These are phyloP conservation scores for Phaenicophaeus curvirostris DNA, from an alignment of 2,797 vertebrate genomes.

Conservation along the genomic window DNA sequence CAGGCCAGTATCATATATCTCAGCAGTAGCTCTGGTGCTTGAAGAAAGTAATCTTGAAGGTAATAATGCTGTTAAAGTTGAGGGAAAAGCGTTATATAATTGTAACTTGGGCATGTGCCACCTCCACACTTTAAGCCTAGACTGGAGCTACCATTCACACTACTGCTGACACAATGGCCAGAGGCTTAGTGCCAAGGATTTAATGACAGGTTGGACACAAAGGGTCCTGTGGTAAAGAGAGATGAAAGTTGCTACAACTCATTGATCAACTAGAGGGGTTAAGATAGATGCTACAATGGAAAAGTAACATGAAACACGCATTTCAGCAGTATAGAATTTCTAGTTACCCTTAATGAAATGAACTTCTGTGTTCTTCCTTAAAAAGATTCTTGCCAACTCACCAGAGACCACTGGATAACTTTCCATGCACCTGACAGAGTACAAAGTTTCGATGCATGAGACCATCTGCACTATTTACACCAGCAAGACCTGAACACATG, in stretches of 20 bases:
- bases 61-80: fast-evolving
- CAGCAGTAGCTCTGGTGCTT: not conserved
- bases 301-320: not conserved
- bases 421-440: fast-evolving
- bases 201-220: not conserved
- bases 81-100: not conserved
- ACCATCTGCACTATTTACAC: not conserved
- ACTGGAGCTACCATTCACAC: not conserved
- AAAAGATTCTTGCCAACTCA: not conserved
- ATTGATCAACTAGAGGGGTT: not conserved
- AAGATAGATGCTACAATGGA: not conserved
- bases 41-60: not conserved
- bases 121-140: not conserved
- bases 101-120: not conserved
- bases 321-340: not conserved
- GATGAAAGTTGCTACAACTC: not conserved
- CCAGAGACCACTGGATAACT: fast-evolving
- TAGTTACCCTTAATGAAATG: not conserved
- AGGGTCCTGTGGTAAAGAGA: not conserved
- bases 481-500: not conserved
- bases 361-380: not conserved
- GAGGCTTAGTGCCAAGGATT: not conserved
- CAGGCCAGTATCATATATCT: not conserved
- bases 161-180: fast-evolving
- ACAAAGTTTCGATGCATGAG: fast-evolving